Base-by-base conservation (phyloP, 2,113 vertebrate genomes). In the Gorilla gorilla region DNA sequence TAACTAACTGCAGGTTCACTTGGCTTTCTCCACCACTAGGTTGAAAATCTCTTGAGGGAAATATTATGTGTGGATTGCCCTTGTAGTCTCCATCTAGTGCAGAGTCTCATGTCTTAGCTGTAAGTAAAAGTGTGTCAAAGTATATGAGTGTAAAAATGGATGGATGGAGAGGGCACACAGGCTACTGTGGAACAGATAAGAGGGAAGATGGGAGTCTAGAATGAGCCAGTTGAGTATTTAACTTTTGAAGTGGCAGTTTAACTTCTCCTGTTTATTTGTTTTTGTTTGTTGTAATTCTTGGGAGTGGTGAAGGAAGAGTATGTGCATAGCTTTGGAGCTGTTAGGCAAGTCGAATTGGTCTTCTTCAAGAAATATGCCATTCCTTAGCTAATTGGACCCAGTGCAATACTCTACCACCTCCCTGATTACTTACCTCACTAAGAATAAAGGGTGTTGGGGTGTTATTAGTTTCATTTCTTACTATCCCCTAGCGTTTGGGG, bases 301-400 rank as follows among this genome's bases (percentile, higher is more conserved):
- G 18, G 70, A 59, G 20, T 79, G 27, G 75, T 2, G 45, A 80
- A 35, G 76, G 12, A 32, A 52, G 6, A 35, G 35, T 38, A 82
- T 50, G 40, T 57, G 55, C 23, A 55, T 2, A 50, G 25, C 30
- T 75, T 87, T 25, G 61, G n/a, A 78, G n/a, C 9, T 83, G 38
- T 13, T 43, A 22, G 48, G 45, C 25, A 91, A 89, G 68, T 76
- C 72, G 93, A 30, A 68, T 20, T 70, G 17, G 12, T 94, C 91
- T 90, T 84, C 13, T 88, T 84, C 8, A 90, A 90, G 93, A 38
- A 97, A 12, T 48, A 59, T 1, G 66, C 50, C 32, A 59, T 81
- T 88, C 55, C 84, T 96, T 82, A 94, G 45, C 64, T 97, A 32
- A 92, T 87, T 68, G 59, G 82, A 92, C 81, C 43, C 2, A 45